phyloP scores from a whole-genome alignment of 2,797 vertebrate genomes.

The Semotilus atromaculatus region DNA sequence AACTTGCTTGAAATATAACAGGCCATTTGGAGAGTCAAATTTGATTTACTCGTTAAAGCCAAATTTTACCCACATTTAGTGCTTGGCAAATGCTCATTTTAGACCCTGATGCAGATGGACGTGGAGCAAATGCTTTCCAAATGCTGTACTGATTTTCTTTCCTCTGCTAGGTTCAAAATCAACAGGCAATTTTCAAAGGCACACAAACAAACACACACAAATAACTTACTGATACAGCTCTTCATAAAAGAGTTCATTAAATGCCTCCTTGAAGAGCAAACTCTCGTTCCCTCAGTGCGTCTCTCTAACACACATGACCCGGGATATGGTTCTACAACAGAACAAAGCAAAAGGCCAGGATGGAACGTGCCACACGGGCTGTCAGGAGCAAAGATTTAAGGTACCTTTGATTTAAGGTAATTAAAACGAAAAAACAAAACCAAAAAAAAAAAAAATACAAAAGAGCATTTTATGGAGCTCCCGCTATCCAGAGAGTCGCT shows the following conservation, averaged over 20 bases:
- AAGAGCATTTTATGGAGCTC: constrained; percentile 76
- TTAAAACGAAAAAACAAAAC: constrained; percentile 74
- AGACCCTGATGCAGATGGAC: not conserved
- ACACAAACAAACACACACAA: constrained; percentile 27
- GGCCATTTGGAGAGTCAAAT: not conserved
- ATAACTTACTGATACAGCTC: constrained; percentile 36
- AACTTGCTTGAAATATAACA: constrained; percentile 12
- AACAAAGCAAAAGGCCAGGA: constrained; percentile 55
- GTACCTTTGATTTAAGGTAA: constrained; percentile 75
- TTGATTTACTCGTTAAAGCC: not conserved
- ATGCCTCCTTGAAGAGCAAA: constrained; percentile 4
- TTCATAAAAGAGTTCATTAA: constrained; percentile 31
- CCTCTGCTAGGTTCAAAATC: not conserved
- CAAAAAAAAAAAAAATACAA: constrained; percentile 71
- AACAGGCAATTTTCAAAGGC: not conserved
- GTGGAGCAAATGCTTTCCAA: not conserved
- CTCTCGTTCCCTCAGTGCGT: not conserved
- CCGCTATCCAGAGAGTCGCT: constrained; percentile 77
- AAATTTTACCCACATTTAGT: not conserved
- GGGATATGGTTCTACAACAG: constrained; percentile 43
- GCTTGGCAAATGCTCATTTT: constrained; percentile 8
- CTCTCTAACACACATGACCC: not conserved
- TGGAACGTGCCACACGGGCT: constrained; percentile 58
- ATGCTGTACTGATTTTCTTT: not conserved
- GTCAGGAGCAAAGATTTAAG: constrained; percentile 42